phyloP scores from a whole-genome alignment of 2,888 invertebrate genomes.

The Megaustenia siamemsis region DNA sequence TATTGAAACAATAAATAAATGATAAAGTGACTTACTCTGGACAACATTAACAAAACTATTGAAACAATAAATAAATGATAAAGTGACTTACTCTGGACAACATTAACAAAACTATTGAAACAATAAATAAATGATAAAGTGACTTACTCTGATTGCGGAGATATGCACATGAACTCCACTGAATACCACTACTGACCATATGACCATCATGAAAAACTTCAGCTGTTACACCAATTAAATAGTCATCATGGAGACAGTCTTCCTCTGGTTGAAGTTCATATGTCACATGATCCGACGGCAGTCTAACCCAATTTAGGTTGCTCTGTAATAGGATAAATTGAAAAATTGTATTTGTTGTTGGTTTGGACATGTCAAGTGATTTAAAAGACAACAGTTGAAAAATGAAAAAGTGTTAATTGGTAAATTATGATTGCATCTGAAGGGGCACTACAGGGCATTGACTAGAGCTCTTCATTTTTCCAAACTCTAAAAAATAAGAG shows the following conservation, averaged over 20 bases:
- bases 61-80: too few species aligned
- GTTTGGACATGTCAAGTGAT: background rate
- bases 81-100: too few species aligned
- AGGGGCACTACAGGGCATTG: too few species aligned
- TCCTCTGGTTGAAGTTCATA: constrained; percentile 35
- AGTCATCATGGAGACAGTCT: background rate
- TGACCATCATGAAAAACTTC: background rate
- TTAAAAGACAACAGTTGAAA: background rate
- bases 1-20: too few species aligned
- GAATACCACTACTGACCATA: constrained; percentile 39
- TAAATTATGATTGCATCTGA: too few species aligned
- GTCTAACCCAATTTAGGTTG: constrained; percentile 23
- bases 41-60: too few species aligned
- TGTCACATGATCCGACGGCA: constrained; percentile 30
- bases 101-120: too few species aligned
- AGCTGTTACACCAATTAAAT: constrained; percentile 38
- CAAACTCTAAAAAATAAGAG: too few species aligned
- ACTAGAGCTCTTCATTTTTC: too few species aligned
- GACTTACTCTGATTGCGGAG: constrained; percentile 33
- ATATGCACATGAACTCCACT: constrained; percentile 44
- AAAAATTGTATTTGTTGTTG: background rate
- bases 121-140: too few species aligned
- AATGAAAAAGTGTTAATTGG: too few species aligned
- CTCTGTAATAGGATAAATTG: background rate
- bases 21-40: too few species aligned